A percentile compares a stretch with the other conserved stretches of the same genome.
Conservation (phyloP, 2,888 invertebrate species). For the Cataglyphis cursor region DNA sequence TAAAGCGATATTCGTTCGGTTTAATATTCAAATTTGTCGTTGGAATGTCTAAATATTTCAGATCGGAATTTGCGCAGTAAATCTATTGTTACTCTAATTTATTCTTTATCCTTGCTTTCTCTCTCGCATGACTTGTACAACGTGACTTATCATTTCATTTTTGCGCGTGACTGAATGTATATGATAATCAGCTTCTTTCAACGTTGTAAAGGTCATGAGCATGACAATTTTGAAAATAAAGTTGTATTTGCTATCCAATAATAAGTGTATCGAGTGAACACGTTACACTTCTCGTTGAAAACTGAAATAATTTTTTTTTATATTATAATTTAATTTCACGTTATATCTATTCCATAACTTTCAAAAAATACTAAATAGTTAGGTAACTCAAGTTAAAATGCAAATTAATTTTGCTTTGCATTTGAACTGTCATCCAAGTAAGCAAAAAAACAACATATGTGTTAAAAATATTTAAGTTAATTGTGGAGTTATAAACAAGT, state of each 20-base stretch:
- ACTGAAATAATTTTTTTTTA: not conserved
- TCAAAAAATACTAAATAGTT: not conserved
- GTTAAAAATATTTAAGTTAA: not conserved
- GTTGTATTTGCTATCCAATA: not conserved
- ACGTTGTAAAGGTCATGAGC: conserved; percentile 31
- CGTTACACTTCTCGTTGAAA: not conserved
- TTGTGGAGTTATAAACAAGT: not conserved
- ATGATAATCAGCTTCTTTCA: conserved; percentile 27
- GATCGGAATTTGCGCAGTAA: conserved; percentile 1
- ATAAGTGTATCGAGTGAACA: not conserved
- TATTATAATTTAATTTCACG: not conserved
- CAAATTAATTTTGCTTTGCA: not conserved
- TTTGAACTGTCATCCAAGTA: not conserved
- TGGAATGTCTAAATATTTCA: conserved; percentile 29
- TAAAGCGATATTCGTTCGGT: not conserved
- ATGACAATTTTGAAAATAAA: not conserved
- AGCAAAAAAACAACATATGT: not conserved
- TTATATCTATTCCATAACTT: not conserved
- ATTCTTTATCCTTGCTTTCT: conserved; percentile 36
- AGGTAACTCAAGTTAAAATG: not conserved
- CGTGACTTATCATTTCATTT: conserved; percentile 45
- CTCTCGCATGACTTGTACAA: conserved; percentile 65
- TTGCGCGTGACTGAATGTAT: conserved; percentile 17
- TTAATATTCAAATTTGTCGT: conserved; percentile 8
- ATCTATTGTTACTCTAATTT: conserved; percentile 1